These are phyloP conservation scores for Dicerorhinus sumatrensis DNA, from an alignment of 2,113 vertebrate genomes.

Conservation along the genomic window DNA sequence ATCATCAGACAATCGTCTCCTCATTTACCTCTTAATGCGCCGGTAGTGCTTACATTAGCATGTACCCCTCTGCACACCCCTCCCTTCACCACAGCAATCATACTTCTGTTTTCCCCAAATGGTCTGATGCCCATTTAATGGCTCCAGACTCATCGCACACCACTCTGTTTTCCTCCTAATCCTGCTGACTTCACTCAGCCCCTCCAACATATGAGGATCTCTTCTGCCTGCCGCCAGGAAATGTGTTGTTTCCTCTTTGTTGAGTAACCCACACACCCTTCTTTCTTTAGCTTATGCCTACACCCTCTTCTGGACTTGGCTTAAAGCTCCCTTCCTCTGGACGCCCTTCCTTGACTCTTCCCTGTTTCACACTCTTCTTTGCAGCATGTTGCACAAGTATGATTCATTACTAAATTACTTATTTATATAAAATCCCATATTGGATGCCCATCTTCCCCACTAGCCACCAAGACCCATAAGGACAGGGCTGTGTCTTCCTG, in stretches of 20 bases:
- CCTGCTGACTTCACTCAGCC: neutral
- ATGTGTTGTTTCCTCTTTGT: neutral
- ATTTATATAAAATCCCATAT: neutral
- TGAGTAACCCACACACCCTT: rapidly evolving
- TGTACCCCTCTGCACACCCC: neutral
- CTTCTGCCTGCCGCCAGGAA: neutral
- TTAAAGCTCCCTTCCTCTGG: neutral
- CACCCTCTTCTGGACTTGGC: neutral
- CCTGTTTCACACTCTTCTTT: neutral
- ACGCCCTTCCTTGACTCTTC: neutral
- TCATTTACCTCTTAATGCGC: neutral
- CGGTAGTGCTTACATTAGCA: too few relatives aligned
- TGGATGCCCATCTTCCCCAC: neutral
- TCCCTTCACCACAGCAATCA: too few relatives aligned
- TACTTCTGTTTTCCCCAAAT: neutral
- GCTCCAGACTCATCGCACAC: neutral
- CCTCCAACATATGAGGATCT: rapidly evolving
- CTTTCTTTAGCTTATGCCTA: neutral
- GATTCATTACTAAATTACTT: neutral
- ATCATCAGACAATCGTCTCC: neutral
- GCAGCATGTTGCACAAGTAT: neutral
- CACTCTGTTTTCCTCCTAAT: neutral
- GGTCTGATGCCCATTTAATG: rapidly evolving
- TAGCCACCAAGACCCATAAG: neutral
- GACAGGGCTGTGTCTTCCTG: neutral